phyloP scores from a whole-genome alignment of 2,113 vertebrate genomes.

The Chaenogobius annularis region DNA sequence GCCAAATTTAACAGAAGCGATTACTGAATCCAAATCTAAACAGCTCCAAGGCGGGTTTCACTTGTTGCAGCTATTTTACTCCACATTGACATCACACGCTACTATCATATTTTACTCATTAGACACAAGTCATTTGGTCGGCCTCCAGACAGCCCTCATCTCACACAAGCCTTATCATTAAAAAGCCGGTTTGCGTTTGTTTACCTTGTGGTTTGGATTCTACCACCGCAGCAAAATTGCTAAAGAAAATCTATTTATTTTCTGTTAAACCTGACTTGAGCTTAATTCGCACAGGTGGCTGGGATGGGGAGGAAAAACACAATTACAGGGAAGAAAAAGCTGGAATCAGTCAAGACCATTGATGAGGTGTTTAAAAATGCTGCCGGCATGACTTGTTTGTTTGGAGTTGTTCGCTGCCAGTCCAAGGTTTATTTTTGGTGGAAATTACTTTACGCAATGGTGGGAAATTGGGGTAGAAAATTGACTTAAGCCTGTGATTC shows the following conservation, averaged over 20 bases:
- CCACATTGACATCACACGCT: conserved; percentile 6
- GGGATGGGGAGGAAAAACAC: conserved; percentile 18
- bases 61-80: conserved; percentile 11
- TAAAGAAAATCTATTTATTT: conserved; percentile 37
- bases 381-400: conserved; percentile 9
- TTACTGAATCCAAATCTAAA: background rate
- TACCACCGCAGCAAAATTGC: conserved; percentile 21
- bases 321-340: conserved; percentile 13
- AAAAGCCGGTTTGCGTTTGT: conserved; percentile 35
- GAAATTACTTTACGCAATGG: conserved; percentile 26
- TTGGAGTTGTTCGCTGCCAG: background rate
- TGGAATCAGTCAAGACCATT: conserved; percentile 24
- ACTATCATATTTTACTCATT: conserved; percentile 25
- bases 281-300: conserved; percentile 13
- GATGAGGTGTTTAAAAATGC: conserved; percentile 25
- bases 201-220: conserved; percentile 33
- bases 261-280: conserved; percentile 16
- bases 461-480: conserved; percentile 32
- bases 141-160: conserved; percentile 26
- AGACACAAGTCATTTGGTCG: conserved; percentile 43
- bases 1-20: background rate
- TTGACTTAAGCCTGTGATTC: conserved; percentile 23
- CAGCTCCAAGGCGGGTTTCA: background rate
- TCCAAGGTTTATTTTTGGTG: conserved; percentile 25
- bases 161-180: conserved; percentile 43